Base-by-base conservation (phyloP, 2,888 invertebrate species). In the Dynastes hyllus region DNA sequence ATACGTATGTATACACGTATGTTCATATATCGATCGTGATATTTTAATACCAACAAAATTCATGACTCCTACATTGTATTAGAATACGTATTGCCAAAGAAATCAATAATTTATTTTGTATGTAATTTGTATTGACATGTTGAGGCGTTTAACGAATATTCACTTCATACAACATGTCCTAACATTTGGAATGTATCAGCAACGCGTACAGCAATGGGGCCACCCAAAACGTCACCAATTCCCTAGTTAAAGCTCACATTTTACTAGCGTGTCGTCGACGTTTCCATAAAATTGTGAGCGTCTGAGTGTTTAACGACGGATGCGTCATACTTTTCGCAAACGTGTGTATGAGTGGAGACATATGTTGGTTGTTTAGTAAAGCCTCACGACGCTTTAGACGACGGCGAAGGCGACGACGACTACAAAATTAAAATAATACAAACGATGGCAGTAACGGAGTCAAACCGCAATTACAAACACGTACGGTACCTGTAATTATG, bases 241-340 rank as follows among this genome's bases (percentile, higher is more conserved):
- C 53, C 53, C 53, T 16, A 53, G n/a, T 16, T 53, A 53, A 53
- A 53, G 16, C 45, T 45, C 16, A 53, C 53, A 16, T 53, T 53
- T 53, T 53, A 53, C 53, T 53, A 53, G n/a, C 53, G 16, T 53
- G 16, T 53, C 16, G 53, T 53, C 16, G 53, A n/a, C 16, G 53
- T n/a, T 53, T 16, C n/a, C n/a, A 16, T 53, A 53, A 53, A 53
- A n/a, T 53, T 53, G n/a, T 53, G 53, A 53, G n/a, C 53, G 16
- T 6, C 53, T 53, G 53, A 53, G 6, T 53, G 53, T 16, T 53
- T 53, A 53, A 53, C 53, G 53, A n/a, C 16, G 16, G 16, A 53
- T 53, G 53, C 16, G 53, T 53, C 53, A 53, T 8, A 53, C 53
- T n/a, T 11, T 16, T 53, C 53, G 16, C 6, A 53, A 16, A 53